Percentiles rank a stretch among this genome's conserved stretches.
phyloP scores from a whole-genome alignment of 2,888 invertebrate genomes.

The Chesias legatella region DNA sequence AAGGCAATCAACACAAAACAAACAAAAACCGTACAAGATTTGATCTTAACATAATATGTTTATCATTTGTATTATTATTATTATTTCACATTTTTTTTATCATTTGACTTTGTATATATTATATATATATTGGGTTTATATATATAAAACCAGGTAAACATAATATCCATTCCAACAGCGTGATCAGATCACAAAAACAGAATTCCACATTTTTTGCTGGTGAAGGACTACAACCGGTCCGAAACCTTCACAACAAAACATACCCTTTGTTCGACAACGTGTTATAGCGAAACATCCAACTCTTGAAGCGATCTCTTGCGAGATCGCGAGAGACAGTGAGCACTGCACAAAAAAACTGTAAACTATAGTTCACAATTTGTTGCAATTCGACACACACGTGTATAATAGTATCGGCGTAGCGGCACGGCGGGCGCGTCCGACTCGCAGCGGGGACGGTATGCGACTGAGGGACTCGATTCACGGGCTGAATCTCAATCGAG shows the following conservation, averaged over 20 bases:
- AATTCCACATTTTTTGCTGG: constrained; percentile 13
- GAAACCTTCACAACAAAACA: constrained; percentile 35
- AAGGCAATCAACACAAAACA: no score
- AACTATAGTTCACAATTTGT: constrained; percentile 19
- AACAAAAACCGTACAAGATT: no score
- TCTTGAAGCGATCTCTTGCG: constrained; percentile 20
- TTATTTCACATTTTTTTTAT: no score
- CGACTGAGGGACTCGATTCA: constrained; percentile 31
- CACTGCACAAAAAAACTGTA: constrained; percentile 19
- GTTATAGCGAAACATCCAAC: constrained; percentile 24
- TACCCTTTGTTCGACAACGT: constrained; percentile 17
- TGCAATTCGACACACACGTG: constrained; percentile 29
- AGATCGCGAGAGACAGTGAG: constrained; percentile 21
- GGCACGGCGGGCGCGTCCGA: constrained; percentile 28
- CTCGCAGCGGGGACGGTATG: constrained; percentile 23
- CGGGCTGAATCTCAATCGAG: constrained; percentile 13
- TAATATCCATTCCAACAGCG: constrained; percentile 15
- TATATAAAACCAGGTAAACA: constrained; percentile 10
- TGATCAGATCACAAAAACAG: constrained; percentile 13
- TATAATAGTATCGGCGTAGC: constrained; percentile 13
- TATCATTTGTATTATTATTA: no score
- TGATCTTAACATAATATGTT: no score
- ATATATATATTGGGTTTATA: no score
- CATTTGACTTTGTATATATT: no score
- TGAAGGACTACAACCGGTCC: constrained; percentile 40